Percentiles rank a stretch among this genome's conserved stretches.
Evolutionary conservation across 2,797 vertebrate species (phyloP).

Genomic region (Sandelia bainsii): DNA sequence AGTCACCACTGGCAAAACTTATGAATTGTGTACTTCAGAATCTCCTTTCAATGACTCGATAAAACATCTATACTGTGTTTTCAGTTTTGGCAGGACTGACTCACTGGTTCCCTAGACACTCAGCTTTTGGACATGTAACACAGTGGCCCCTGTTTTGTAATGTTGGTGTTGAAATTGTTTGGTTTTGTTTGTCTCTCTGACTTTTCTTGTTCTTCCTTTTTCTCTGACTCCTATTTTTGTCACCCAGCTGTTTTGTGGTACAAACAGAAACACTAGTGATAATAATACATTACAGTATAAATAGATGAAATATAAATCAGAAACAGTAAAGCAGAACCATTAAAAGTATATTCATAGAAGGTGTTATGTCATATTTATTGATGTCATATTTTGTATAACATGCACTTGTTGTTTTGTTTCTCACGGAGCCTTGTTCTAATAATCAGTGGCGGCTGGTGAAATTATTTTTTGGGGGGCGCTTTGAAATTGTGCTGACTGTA

Average conservation of each 20-base stretch:
- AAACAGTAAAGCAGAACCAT: neutral
- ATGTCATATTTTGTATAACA: conserved; percentile 43
- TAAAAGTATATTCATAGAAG: neutral
- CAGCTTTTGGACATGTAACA: conserved; percentile 13
- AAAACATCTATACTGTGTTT: conserved; percentile 21
- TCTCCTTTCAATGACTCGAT: conserved; percentile 25
- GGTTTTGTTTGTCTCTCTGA: conserved; percentile 1
- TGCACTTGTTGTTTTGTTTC: conserved; percentile 30
- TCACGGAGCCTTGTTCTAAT: conserved; percentile 42
- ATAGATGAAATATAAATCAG: conserved; percentile 8
- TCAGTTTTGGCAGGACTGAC: conserved; percentile 22
- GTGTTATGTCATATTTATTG: conserved; percentile 15
- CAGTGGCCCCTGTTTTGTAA: conserved; percentile 26
- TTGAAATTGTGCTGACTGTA: too few relatives aligned
- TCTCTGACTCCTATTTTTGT: neutral
- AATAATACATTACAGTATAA: neutral
- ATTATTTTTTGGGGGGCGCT: too few relatives aligned
- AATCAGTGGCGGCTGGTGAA: too few relatives aligned
- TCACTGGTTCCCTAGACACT: conserved; percentile 42
- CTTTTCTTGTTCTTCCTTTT: neutral
- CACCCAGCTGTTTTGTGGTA: neutral
- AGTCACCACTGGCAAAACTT: neutral
- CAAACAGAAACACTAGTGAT: neutral
- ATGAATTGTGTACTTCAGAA: neutral
- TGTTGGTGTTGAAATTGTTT: conserved; percentile 42